Evolutionary conservation across 2,113 vertebrate species (phyloP).

Genomic region (Psephotus haematonotus): DNA sequence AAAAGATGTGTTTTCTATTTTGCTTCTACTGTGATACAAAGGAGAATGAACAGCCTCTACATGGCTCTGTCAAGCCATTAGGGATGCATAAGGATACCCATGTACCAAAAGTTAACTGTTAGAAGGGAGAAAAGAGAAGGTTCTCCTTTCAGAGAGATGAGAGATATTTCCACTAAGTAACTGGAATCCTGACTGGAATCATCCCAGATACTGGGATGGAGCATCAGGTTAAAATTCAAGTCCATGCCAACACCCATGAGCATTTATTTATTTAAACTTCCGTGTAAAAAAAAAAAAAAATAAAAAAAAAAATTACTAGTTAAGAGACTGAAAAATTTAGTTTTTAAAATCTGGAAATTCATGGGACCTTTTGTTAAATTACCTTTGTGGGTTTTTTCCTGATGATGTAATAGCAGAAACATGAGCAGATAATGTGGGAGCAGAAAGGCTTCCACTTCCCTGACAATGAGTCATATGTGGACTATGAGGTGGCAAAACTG

Average conservation of each 20-base stretch:
- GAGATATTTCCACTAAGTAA: not conserved
- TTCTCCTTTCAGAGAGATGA: not conserved
- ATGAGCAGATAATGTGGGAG: not conserved
- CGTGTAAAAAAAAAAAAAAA: not conserved
- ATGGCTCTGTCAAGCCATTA: not conserved
- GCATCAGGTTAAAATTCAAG: not conserved
- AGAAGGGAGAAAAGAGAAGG: not conserved
- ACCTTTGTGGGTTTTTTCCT: not conserved
- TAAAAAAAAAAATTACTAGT: not conserved
- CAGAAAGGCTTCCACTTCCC: not conserved
- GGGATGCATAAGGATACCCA: not conserved
- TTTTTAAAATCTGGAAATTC: not conserved
- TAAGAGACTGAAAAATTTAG: not conserved
- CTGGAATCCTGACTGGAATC: too few species aligned
- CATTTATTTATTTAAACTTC: not conserved
- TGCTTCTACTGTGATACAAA: not conserved
- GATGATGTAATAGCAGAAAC: not conserved
- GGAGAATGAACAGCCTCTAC: not conserved
- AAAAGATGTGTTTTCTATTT: accelerated
- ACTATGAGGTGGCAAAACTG: not conserved
- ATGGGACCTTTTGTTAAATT: not conserved
- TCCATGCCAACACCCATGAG: not conserved
- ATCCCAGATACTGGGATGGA: not conserved
- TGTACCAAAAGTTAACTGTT: not conserved
- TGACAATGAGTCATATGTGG: not conserved